Evolutionary conservation across 1,140 invertebrate species (phyloP).

Genomic region (Chelonus insularis): DNA sequence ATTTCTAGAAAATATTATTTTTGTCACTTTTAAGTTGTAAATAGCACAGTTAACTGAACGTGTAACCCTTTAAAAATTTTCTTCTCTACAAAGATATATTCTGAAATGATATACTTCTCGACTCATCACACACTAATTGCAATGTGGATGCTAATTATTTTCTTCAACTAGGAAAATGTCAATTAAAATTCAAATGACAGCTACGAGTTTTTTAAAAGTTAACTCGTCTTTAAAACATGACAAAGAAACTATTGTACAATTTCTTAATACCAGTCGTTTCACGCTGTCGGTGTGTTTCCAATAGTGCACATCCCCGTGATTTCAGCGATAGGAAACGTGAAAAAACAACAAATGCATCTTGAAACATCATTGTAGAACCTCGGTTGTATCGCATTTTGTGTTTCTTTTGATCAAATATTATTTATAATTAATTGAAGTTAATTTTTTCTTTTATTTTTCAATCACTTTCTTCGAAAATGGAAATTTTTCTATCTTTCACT

Average conservation of each 20-base stretch:
- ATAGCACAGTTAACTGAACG: not conserved
- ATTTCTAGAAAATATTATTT: not conserved
- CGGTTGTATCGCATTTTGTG: conserved; percentile 56
- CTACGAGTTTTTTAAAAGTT: not conserved
- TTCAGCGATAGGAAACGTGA: conserved; percentile 57
- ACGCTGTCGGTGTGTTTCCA: conserved; percentile 76
- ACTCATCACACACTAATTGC: not conserved
- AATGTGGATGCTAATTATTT: conserved; percentile 11
- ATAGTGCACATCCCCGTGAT: conserved; percentile 64
- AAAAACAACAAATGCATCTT: conserved; percentile 58
- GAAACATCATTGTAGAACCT: conserved; percentile 57
- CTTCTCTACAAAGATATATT: no score
- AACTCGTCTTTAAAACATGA: conserved; percentile 72
- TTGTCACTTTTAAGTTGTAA: not conserved
- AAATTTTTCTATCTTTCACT: no score
- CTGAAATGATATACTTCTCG: no score
- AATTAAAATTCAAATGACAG: not conserved
- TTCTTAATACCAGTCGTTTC: conserved; percentile 82
- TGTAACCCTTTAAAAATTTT: no score
- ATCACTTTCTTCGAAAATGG: no score
- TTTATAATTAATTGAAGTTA: not conserved
- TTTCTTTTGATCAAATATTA: conserved; percentile 22
- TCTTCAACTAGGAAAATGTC: not conserved
- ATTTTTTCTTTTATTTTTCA: not conserved
- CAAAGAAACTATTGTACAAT: conserved; percentile 82